These are phyloP conservation scores for Eufriesea mexicana DNA, from an alignment of 1,140 invertebrate species.

Conservation along the genomic window DNA sequence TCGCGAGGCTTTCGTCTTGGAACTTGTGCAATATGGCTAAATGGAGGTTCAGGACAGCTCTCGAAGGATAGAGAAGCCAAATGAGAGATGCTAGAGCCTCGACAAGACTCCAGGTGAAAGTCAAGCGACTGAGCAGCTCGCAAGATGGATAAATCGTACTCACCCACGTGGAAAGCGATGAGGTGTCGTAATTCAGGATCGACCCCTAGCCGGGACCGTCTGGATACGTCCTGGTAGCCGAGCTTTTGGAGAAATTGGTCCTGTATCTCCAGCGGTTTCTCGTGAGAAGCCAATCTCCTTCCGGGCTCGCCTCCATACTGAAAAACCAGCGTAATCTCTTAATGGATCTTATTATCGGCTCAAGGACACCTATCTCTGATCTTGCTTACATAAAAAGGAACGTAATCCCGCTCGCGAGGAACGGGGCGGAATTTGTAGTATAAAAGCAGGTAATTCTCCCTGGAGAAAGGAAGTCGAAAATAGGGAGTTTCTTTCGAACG, in stretches of 20 bases:
- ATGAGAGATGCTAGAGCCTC: too few species aligned
- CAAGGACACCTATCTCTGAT: background rate
- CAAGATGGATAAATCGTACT: slow-evolving; percentile 57
- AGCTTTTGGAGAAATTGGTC: slow-evolving; percentile 85
- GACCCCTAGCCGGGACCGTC: slow-evolving; percentile 85
- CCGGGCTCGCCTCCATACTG: slow-evolving; percentile 84
- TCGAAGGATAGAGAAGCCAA: too few species aligned
- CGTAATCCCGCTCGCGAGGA: background rate
- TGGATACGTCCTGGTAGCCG: slow-evolving; percentile 84
- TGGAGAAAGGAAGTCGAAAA: background rate
- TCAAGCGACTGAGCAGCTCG: background rate
- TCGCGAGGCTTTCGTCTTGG: too few species aligned
- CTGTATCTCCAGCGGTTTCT: slow-evolving; percentile 85
- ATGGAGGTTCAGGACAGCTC: too few species aligned
- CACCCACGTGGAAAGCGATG: slow-evolving; percentile 84
- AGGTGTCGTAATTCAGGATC: slow-evolving; percentile 86
- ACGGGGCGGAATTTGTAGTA: background rate
- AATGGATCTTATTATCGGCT: slow-evolving; percentile 38
- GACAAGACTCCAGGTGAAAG: background rate
- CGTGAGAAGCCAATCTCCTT: slow-evolving; percentile 82
- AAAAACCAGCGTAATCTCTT: slow-evolving; percentile 60
- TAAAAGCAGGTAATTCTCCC: background rate
- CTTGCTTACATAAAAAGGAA: background rate
- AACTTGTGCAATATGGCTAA: too few species aligned
- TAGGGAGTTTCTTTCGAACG: too few species aligned